A percentile compares a stretch with the other conserved stretches of the same genome.
phyloP scores from a whole-genome alignment of 2,113 vertebrate genomes.

The Rattus norvegicus region GRCr8 NC_086019.1:213160001-213160500 shows the following conservation, averaged over 20 bases:
- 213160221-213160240: slow-evolving; percentile 5
- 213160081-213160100: neutral
- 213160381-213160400: slow-evolving; percentile 75
- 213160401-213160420: slow-evolving; percentile 78
- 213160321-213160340: slow-evolving; percentile 63
- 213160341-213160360: slow-evolving; percentile 45
- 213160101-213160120: neutral
- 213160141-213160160: neutral
- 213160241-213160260: slow-evolving; percentile 45
- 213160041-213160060: neutral
- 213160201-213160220: neutral
- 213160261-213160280: neutral
- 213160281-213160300: slow-evolving; percentile 59
- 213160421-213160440: slow-evolving; percentile 56
- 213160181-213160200: neutral
- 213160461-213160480: slow-evolving; percentile 71
- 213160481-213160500: slow-evolving; percentile 34
- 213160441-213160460: slow-evolving; percentile 74
- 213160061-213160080: neutral
- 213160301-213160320: slow-evolving; percentile 36
- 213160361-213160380: slow-evolving; percentile 72
- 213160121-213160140: neutral
- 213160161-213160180: neutral
- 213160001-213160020: neutral
- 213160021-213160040: neutral